Base-by-base conservation (phyloP, 2,797 vertebrate species). In the Zalophus californianus region DNA sequence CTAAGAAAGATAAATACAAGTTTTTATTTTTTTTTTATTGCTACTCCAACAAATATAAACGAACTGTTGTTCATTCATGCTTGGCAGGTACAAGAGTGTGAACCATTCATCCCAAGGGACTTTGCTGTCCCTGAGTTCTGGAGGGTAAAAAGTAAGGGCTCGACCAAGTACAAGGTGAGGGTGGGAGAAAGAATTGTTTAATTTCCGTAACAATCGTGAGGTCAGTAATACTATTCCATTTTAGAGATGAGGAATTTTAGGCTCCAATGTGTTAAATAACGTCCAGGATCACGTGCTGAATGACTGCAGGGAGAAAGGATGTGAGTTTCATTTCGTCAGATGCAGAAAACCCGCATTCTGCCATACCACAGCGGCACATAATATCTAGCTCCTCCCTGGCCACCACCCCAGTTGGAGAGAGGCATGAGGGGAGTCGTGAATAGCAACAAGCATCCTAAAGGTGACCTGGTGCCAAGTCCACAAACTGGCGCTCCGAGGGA, bases 1-100 rank as follows among this genome's bases (percentile, higher is more conserved):
- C 60, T 90, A 48, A 84, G 91, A 62, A 95, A 92, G 25, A 87
- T 23, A 27, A 13, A 4, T 52, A 72, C 18, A 58, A 95, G 86
- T 83, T 72, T 11, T 54, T 38, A 87, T 77, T 64, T 21, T 41
- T 86, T 94, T 95, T 95, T 73, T 64, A 92, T 92, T 96, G 52
- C 50, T 89, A 23, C 27, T 84, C 15, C 54, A 94, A 23, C 96
- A 90, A 95, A 66, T 68, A 78, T 10, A 56, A 56, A 56, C 21
- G 32, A n/a, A n/a, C 14, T 16, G 58, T 58, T 88, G 44, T 96
- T 97, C 44, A 75, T 48, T 54, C 79, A 25, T 96, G 66, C n/a
- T 92, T 3, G 8, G 38, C 73, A 92, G 58, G 35, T 73, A 41
- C 21, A 84, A 23, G 54, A 73, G 15, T 27, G 13, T 90, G 64